phyloP scores from a whole-genome alignment of 2,113 vertebrate species.

The Tetrax tetrax region DNA sequence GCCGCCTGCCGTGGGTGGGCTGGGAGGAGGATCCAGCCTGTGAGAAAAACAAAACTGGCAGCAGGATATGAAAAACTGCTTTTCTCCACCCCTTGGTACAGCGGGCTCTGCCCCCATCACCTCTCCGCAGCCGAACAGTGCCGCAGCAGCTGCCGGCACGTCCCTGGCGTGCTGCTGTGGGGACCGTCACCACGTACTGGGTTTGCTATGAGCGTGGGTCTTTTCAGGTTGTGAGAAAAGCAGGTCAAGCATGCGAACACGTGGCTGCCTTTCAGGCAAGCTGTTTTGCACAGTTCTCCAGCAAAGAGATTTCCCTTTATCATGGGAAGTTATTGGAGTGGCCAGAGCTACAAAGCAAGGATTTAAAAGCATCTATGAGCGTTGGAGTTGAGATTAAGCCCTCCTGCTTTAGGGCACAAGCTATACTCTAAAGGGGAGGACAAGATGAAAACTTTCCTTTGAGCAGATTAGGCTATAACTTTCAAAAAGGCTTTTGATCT shows the following conservation, averaged over 20 bases:
- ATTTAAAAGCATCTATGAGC: slow-evolving; percentile 17
- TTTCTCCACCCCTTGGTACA: not conserved
- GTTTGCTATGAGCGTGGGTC: not conserved
- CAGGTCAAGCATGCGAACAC: not conserved
- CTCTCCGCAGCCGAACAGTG: accelerated
- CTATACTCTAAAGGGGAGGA: not conserved
- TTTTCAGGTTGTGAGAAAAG: not conserved
- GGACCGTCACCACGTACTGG: not conserved
- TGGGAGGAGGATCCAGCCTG: not conserved
- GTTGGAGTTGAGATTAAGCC: slow-evolving; percentile 20
- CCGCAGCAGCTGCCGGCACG: accelerated
- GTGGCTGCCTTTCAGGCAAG: not conserved
- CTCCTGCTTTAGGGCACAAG: not conserved
- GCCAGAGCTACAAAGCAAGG: slow-evolving; percentile 15
- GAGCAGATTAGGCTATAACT: not conserved
- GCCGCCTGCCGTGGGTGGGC: not conserved
- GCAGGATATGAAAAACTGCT: not conserved
- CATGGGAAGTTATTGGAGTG: not conserved
- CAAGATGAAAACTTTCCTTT: slow-evolving; percentile 1
- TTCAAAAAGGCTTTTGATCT: not conserved
- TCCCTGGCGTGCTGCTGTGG: not conserved
- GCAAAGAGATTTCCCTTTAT: slow-evolving; percentile 13
- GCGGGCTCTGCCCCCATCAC: accelerated
- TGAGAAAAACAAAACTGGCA: not conserved
- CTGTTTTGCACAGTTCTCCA: not conserved